Conservation (phyloP, 2,113 vertebrate genomes). For the Electrona antarctica region DNA sequence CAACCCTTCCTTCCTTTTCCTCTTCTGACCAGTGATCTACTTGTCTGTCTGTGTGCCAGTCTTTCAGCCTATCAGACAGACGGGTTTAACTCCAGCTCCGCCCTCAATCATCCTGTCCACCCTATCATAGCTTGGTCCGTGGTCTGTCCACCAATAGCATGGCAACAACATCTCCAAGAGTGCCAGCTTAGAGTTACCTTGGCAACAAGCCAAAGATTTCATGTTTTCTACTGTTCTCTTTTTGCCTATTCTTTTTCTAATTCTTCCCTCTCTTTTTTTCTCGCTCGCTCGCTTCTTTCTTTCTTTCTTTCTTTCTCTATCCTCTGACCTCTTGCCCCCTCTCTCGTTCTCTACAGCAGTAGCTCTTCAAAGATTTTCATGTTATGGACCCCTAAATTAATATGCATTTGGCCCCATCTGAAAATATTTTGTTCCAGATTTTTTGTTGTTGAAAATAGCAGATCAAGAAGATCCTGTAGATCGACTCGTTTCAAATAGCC, state of each 20-base stretch:
- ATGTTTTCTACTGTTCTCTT: slow-evolving; percentile 37
- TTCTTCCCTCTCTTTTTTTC: slow-evolving; percentile 44
- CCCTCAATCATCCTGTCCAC: slow-evolving; percentile 35
- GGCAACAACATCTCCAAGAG: slow-evolving; percentile 44
- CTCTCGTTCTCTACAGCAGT: neutral
- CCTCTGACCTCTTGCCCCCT: neutral
- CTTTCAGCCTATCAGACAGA: slow-evolving; percentile 44
- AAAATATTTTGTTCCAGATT: no score
- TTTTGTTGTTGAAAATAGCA: no score
- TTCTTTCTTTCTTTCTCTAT: neutral
- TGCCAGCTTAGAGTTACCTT: slow-evolving; percentile 75
- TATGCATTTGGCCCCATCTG: no score
- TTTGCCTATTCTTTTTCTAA: neutral
- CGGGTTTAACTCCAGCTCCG: slow-evolving; percentile 37
- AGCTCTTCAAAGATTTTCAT: no score
- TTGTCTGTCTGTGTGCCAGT: slow-evolving; percentile 46
- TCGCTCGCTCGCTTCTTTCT: neutral
- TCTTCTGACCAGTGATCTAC: slow-evolving; percentile 11
- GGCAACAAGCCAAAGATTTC: slow-evolving; percentile 79
- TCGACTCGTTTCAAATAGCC: no score
- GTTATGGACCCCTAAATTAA: no score
- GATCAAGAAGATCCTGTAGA: no score
- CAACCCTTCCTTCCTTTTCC: neutral
- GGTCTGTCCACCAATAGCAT: slow-evolving; percentile 65
- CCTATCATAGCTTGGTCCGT: slow-evolving; percentile 61